Evolutionary conservation across 1,140 invertebrate genomes (phyloP).

Genomic region (Oncopodura yosiiana): DNA sequence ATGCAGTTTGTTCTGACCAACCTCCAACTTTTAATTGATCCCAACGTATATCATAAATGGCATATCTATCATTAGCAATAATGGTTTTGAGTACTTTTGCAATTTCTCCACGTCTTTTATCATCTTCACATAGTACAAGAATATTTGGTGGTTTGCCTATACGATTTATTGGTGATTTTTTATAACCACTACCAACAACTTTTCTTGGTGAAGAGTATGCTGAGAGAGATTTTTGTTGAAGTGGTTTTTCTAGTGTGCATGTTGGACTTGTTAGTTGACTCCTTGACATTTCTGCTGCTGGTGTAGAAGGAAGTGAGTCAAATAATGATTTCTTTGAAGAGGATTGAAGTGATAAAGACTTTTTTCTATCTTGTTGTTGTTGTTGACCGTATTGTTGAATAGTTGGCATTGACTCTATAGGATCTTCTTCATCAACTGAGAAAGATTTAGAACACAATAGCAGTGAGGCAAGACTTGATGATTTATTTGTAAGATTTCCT

Average conservation of each 20-base stretch:
- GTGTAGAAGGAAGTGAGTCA: conserved; percentile 10
- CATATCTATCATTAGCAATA: conserved; percentile 29
- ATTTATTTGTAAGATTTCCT: conserved; percentile 15
- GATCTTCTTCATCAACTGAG: conserved; percentile 27
- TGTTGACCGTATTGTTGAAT: no score
- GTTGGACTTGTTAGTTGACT: neutral
- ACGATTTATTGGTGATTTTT: conserved; percentile 26
- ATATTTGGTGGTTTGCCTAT: conserved; percentile 35
- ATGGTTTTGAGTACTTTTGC: conserved; percentile 21
- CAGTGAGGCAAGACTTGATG: conserved; percentile 30
- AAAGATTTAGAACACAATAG: conserved; percentile 26
- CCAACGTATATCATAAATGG: conserved; percentile 35
- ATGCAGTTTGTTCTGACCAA: conserved; percentile 34
- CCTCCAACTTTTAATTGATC: conserved; percentile 30
- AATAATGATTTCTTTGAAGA: neutral
- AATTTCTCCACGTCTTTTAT: conserved; percentile 15
- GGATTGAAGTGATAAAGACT: conserved; percentile 2
- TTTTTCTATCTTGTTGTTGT: neutral
- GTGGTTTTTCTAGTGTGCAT: neutral
- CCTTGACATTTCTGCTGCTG: conserved; percentile 1
- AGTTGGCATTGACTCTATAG: neutral
- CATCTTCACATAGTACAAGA: conserved; percentile 27
- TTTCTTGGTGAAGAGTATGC: neutral
- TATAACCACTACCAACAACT: neutral
- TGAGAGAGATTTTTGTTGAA: neutral